Evolutionary conservation across 2,797 vertebrate species (phyloP).

Genomic region (Pseudochirops corinnae): DNA sequence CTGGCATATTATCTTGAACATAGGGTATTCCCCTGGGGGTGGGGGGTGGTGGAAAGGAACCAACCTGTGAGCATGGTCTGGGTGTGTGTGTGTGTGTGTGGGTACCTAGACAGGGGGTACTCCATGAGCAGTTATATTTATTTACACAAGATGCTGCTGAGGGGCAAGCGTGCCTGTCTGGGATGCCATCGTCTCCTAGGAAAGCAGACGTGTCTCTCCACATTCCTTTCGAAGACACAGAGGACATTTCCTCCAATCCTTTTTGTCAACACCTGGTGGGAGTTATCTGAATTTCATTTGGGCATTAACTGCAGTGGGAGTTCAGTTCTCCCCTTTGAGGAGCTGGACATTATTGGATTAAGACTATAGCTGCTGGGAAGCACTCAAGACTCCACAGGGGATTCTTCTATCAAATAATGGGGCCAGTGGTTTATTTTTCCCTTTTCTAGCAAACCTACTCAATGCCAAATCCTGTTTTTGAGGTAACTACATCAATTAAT

Average conservation of each 20-base stretch:
- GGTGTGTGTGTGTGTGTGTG: no score
- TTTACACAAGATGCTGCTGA: conserved; percentile 13
- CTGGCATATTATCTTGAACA: not conserved
- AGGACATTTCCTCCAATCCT: conserved; percentile 44
- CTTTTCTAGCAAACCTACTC: conserved; percentile 43
- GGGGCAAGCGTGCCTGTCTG: not conserved
- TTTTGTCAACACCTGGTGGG: conserved; percentile 56
- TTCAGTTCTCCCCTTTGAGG: conserved; percentile 67
- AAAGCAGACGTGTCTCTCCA: conserved; percentile 30
- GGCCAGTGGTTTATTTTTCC: conserved; percentile 53
- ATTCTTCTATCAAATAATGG: conserved; percentile 18
- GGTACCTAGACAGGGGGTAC: not conserved
- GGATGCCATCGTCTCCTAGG: not conserved
- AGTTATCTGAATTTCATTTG: conserved; percentile 76
- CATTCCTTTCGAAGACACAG: conserved; percentile 29
- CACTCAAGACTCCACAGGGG: not conserved
- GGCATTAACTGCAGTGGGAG: conserved; percentile 56
- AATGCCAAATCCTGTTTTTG: conserved; percentile 31
- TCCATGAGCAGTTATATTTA: not conserved
- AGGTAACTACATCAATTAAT: conserved; percentile 55
- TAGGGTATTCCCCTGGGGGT: not conserved
- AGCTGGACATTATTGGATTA: conserved; percentile 67
- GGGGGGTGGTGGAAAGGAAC: not conserved
- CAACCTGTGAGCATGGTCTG: not conserved
- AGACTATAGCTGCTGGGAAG: conserved; percentile 60